Evolutionary conservation across 2,113 vertebrate species (phyloP).

Genomic region (Chauna torquata): DNA sequence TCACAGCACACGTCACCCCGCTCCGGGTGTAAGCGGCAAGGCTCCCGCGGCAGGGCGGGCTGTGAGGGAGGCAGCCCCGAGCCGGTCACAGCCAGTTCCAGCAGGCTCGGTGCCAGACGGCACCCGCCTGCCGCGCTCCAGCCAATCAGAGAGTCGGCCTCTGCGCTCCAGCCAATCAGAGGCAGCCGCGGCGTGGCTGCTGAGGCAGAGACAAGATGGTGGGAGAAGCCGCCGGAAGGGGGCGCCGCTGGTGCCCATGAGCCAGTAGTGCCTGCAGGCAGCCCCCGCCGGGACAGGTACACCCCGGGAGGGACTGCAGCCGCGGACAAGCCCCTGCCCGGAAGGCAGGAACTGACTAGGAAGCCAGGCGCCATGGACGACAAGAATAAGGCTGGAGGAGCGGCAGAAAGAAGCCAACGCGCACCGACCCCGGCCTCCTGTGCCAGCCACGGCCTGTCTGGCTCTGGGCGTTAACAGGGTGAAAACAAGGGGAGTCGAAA

Average conservation of each 20-base stretch:
- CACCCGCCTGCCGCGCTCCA: neutral
- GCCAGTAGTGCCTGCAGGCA: neutral
- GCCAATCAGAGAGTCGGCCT: neutral
- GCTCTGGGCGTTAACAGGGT: too few relatives aligned
- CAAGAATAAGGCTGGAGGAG: too few relatives aligned
- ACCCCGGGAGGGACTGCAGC: neutral
- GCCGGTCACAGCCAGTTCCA: neutral
- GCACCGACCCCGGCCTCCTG: too few relatives aligned
- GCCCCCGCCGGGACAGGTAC: neutral
- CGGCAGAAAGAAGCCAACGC: too few relatives aligned
- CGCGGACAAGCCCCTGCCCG: too few relatives aligned
- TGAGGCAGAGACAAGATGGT: neutral
- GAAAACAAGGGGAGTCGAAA: too few relatives aligned
- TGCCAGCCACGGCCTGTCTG: too few relatives aligned
- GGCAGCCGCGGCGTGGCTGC: neutral
- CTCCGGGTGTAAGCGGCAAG: rapidly evolving
- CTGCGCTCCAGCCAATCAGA: neutral
- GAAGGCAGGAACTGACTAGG: too few relatives aligned
- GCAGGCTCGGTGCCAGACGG: rapidly evolving
- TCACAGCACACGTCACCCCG: neutral
- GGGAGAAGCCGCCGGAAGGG: too few relatives aligned
- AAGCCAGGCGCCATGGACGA: too few relatives aligned
- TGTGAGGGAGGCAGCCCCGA: rapidly evolving
- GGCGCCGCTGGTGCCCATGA: neutral
- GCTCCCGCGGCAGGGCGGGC: rapidly evolving